phyloP scores from a whole-genome alignment of 2,888 invertebrate species.

The Ormyrus labotus region DNA sequence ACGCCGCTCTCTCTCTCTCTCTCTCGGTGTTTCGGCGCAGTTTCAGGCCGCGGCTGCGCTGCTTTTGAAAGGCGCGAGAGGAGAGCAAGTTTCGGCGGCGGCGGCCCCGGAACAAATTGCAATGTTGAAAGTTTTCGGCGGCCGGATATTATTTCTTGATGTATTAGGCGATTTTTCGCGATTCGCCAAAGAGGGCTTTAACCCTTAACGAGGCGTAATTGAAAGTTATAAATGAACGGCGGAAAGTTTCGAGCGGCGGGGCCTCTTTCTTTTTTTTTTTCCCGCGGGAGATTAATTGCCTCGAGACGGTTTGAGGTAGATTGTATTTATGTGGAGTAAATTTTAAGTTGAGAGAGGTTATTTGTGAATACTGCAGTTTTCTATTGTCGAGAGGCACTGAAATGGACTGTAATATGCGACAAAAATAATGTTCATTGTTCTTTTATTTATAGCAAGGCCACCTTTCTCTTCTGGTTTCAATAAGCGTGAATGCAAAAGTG shows the following conservation, averaged over 20 bases:
- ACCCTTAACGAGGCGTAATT: conserved; percentile 34
- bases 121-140: conserved; percentile 35
- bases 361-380: too few species aligned
- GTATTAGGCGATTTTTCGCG: conserved; percentile 30
- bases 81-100: background rate
- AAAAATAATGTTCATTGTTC: too few species aligned
- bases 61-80: conserved; percentile 3
- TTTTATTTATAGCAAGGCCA: too few species aligned
- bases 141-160: conserved; percentile 47
- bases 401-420: too few species aligned
- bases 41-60: background rate
- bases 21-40: conserved; percentile 30
- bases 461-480: too few species aligned
- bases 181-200: conserved; percentile 4
- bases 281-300: too few species aligned
- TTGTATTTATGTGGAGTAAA: too few species aligned
- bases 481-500: too few species aligned
- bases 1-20: background rate
- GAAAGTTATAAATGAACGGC: conserved; percentile 42
- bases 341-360: too few species aligned
- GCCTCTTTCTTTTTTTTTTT: background rate
- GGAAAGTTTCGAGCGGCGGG: background rate
- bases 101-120: conserved; percentile 20
- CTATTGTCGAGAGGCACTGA: too few species aligned
- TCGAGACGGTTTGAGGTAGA: too few species aligned